phyloP scores from a whole-genome alignment of 2,113 vertebrate genomes.

The Notarius quadriscutis region DNA sequence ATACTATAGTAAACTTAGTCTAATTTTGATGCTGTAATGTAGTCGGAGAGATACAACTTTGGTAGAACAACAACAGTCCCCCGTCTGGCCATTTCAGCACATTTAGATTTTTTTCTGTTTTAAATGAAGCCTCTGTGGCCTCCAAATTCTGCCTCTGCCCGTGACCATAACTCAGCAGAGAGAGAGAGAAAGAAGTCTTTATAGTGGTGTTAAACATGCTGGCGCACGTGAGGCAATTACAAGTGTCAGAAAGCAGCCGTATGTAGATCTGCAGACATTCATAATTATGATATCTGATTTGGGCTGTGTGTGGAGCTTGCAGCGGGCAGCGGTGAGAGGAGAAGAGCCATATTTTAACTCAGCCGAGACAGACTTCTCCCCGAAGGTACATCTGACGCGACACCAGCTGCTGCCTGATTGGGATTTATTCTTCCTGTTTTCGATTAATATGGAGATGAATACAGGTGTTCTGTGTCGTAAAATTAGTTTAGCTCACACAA shows the following conservation, averaged over 20 bases:
- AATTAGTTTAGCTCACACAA: slow-evolving; percentile 79
- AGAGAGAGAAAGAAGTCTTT: slow-evolving; percentile 62
- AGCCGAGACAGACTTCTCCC: slow-evolving; percentile 72
- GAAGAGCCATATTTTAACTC: slow-evolving; percentile 73
- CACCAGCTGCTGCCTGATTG: slow-evolving; percentile 76
- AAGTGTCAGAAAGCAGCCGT: slow-evolving; percentile 66
- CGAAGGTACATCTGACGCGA: slow-evolving; percentile 76
- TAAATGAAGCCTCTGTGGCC: slow-evolving; percentile 68
- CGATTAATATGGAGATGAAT: slow-evolving; percentile 83
- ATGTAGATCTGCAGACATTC: slow-evolving; percentile 73
- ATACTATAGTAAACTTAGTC: not conserved
- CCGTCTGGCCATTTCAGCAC: slow-evolving; percentile 53
- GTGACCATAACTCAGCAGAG: slow-evolving; percentile 68
- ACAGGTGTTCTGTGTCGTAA: slow-evolving; percentile 76
- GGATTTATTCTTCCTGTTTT: slow-evolving; percentile 81
- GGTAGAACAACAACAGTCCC: not conserved
- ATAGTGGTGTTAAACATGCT: slow-evolving; percentile 68
- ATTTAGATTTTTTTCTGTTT: slow-evolving; percentile 42
- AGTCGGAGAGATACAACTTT: not conserved
- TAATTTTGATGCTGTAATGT: not conserved
- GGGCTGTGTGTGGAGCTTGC: slow-evolving; percentile 56
- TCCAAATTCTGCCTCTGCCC: slow-evolving; percentile 47
- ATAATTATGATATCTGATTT: slow-evolving; percentile 78
- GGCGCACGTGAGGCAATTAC: slow-evolving; percentile 73
- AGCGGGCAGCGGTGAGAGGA: slow-evolving; percentile 51